phyloP scores from a whole-genome alignment of 2,888 invertebrate species.

The Thereva nobilitata region DNA sequence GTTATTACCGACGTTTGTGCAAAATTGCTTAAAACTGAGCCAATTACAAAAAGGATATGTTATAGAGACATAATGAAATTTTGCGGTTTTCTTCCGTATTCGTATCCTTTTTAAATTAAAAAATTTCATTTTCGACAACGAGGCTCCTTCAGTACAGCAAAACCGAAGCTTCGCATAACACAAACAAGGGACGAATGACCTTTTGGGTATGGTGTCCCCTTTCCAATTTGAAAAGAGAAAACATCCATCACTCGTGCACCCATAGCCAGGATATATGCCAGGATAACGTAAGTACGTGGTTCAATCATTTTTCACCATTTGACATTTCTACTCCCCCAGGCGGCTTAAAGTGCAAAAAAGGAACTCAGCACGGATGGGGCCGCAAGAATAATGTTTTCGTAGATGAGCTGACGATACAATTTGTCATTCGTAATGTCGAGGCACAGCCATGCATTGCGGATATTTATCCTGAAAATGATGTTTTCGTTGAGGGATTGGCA shows the following conservation, averaged over 20 bases:
- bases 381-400: conserved; percentile 34
- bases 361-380: background rate
- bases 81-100: background rate
- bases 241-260: conserved; percentile 6
- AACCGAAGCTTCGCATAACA: too few species aligned
- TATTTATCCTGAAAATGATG: conserved; percentile 16
- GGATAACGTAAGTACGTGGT: background rate
- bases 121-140: background rate
- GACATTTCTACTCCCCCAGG: conserved; percentile 19
- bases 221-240: background rate
- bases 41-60: conserved; percentile 19
- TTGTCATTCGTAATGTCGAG: conserved; percentile 38
- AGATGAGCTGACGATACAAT: conserved; percentile 36
- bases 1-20: conserved; percentile 37
- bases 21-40: conserved; percentile 8
- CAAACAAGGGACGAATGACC: too few species aligned
- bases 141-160: too few species aligned
- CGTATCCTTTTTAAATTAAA: background rate
- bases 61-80: conserved; percentile 3
- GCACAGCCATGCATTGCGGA: too few species aligned
- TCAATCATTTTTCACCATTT: conserved; percentile 28
- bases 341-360: background rate
- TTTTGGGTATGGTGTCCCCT: too few species aligned
- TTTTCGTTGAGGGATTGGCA: conserved; percentile 10
- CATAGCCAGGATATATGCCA: background rate